Conservation (phyloP, 1,140 invertebrate genomes). For the Cotesia vestalis region DNA sequence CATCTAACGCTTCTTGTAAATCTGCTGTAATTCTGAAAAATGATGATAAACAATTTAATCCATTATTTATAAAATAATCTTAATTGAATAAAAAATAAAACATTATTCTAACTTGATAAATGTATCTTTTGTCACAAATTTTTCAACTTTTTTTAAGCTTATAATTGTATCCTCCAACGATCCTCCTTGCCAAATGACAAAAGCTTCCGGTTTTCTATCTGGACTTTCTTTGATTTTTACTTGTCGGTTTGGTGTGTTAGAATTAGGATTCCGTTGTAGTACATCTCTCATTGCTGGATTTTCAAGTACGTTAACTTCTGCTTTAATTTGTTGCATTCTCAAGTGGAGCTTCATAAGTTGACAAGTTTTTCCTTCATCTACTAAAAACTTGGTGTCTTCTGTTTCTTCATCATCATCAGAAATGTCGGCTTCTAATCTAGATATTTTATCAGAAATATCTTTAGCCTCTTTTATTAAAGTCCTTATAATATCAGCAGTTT, state of each 20-base stretch:
- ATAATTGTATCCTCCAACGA: conserved; percentile 62
- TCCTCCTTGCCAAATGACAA: conserved; percentile 66
- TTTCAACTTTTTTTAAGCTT: conserved; percentile 59
- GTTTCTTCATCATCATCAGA: conserved; percentile 57
- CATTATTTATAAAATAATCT: too few species aligned
- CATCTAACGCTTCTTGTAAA: conserved; percentile 64
- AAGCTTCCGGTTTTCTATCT: conserved; percentile 50
- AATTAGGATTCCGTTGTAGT: conserved; percentile 51
- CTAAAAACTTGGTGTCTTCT: conserved; percentile 43
- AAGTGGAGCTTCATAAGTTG: conserved; percentile 68
- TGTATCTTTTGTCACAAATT: conserved; percentile 54
- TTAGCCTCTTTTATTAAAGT: conserved; percentile 67
- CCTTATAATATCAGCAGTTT: conserved; percentile 67
- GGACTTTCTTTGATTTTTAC: conserved; percentile 44
- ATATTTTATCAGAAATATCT: conserved; percentile 65
- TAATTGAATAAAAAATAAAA: too few species aligned
- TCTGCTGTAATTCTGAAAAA: conserved; percentile 54
- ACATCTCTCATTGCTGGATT: conserved; percentile 69
- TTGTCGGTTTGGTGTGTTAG: conserved; percentile 46
- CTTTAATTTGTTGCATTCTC: conserved; percentile 69
- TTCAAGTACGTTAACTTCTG: conserved; percentile 71
- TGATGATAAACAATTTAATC: conserved; percentile 27
- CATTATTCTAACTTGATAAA: conserved; percentile 49
- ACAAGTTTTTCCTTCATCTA: conserved; percentile 58
- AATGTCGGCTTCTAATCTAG: conserved; percentile 63